Conservation (phyloP, 2,888 invertebrate species). For the Bombyx huttoni region DNA sequence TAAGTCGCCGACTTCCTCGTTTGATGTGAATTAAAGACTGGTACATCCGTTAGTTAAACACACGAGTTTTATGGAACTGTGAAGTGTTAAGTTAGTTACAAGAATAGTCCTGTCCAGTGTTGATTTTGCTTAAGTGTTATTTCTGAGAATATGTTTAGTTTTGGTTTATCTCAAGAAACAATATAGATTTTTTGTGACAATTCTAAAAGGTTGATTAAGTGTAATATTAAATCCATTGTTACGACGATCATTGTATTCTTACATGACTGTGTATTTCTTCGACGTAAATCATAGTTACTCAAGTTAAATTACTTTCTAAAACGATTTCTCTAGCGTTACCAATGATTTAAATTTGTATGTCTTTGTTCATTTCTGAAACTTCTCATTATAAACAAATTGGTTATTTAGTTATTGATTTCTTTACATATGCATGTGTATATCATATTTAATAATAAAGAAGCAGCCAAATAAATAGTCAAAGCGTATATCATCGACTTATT, state of each 20-base stretch:
- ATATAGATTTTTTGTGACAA: background rate
- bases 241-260: background rate
- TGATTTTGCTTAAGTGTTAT: background rate
- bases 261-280: background rate
- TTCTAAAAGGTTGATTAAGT: background rate
- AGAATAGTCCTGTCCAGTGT: background rate
- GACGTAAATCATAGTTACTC: background rate
- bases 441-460: background rate
- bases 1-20: constrained; percentile 6
- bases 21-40: constrained; percentile 8
- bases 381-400: too few species aligned
- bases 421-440: too few species aligned
- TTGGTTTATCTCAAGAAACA: background rate
- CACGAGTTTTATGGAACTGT: constrained; percentile 1
- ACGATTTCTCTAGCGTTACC: background rate
- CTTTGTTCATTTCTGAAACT: background rate
- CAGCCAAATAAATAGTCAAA: background rate
- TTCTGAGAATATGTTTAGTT: background rate
- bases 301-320: background rate
- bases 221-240: background rate
- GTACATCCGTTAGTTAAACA: constrained; percentile 12
- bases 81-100: background rate
- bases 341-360: background rate
- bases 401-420: too few species aligned
- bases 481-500: background rate